Evolutionary conservation across 2,113 vertebrate genomes (phyloP), one percentile per base, ranked within the genome.

Genomic region (Pitta sordida): DNA sequence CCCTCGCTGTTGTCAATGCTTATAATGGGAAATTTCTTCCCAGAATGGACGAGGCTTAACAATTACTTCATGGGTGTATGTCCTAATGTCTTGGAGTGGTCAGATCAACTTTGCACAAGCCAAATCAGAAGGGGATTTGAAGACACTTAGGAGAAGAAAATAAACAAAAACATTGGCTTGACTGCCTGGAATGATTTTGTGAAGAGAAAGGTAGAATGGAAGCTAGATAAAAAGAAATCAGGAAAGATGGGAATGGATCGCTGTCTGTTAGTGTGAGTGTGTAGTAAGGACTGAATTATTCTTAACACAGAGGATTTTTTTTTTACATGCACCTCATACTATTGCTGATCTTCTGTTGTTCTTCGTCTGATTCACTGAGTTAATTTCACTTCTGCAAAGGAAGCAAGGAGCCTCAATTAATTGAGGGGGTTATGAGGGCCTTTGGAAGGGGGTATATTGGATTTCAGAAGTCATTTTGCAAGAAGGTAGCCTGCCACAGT

Each of bases 281-380:
- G 39, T 86, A 70, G n/a, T 81, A 74, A 80, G 24, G 60, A 36
- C 46, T 80, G 82, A 88, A 68, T 89, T 83, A 83, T 37, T 86
- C 85, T 71, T 70, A 41, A 78, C 44, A 16, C 39, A 65, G 60
- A 84, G 39, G 65, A 69, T 56, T 43, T 7, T 65, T 89, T n/a
- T 96, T 91, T 81, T 88, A 71, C 39, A 32, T 46, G 48, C 1
- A 20, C 27, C 36, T 94, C 39, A 41, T 87, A 41, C 34, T 81
- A n/a, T 68, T 95, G 71, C 71, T 91, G 75, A 53, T 86, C 65
- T 91, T 88, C 67, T 77, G 82, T 95, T 92, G 59, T 74, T 88
- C 44, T 91, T 91, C 39, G 34, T 83, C 94, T 93, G 85, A 94
- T 94, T 96, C 68, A 74, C 93, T 81, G 90, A 93, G 91, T 95